Base-by-base conservation (phyloP, 2,797 vertebrate species). In the Odontamblyopus rebecca region DNA sequence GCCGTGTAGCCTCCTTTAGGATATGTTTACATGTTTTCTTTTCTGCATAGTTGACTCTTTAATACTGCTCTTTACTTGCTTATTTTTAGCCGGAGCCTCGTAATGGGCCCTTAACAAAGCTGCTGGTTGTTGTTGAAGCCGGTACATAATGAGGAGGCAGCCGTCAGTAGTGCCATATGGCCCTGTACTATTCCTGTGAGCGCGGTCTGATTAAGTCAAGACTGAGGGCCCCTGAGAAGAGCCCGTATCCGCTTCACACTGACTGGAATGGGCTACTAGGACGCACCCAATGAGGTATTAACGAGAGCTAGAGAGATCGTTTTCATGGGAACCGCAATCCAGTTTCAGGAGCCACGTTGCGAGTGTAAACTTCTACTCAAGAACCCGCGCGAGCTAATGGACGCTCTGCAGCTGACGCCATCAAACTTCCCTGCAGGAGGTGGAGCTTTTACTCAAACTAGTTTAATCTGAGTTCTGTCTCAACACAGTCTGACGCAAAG, bases 181-280 rank as follows among this genome's bases (percentile, higher is more conserved):
- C 82, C 69, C 56, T 71, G 72, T 77, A 80, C 89, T 91, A 87
- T 90, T 90, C 90, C 86, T 88, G 89, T 86, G 85, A 61, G 81
- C 69, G 77, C 80, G 89, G 82, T 91, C 89, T 89, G 89, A 91
- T 92, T 91, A 88, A 90, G 89, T 91, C 88, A 91, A 79, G 84
- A 72, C 72, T 82, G 32, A 75, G 83, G 15, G 80, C 89, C 86
- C 89, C 57, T 70, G 88, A 86, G 87, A 85, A 79, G 76, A 9
- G 79, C 79, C 30, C 68, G 63, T 85, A 79, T 86, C 86, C 82
- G 86, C 89, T 81, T 72, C 56, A 23, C 56, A 13, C 83, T 89
- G 89, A 92, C 89, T 91, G 88, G 87, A 91, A 85, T 88, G 89
- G 91, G 89, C 88, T 74, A 90, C 82, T 86, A 90, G 89, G 87